These are phyloP conservation scores for Dione juno DNA, from an alignment of 2,888 invertebrate genomes.

Conservation along the genomic window DNA sequence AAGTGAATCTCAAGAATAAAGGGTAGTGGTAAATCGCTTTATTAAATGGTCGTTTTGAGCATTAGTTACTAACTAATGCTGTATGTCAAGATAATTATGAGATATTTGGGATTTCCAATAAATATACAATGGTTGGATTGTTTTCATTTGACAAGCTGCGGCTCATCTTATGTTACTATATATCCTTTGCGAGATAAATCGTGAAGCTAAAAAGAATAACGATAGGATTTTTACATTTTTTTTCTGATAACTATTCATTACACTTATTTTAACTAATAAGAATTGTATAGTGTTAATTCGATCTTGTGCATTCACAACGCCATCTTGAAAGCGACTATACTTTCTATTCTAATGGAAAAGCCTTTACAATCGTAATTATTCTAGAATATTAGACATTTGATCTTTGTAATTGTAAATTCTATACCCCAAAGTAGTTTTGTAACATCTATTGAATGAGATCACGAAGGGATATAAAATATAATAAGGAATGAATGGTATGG, in stretches of 20 bases:
- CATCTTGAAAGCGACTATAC: conserved; percentile 30
- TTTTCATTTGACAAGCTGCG: too few species aligned
- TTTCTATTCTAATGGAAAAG: conserved; percentile 42
- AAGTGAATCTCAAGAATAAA: conserved; percentile 61
- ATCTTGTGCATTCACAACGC: not conserved
- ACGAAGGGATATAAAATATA: conserved; percentile 7
- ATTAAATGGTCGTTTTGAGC: not conserved
- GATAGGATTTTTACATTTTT: too few species aligned
- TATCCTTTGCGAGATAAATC: too few species aligned
- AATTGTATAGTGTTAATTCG: not conserved
- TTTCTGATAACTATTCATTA: too few species aligned
- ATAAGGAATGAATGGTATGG: conserved; percentile 19
- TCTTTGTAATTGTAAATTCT: conserved; percentile 18
- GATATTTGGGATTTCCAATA: too few species aligned
- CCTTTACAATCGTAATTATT: conserved; percentile 18
- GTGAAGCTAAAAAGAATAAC: too few species aligned
- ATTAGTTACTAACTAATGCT: not conserved
- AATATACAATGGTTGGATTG: too few species aligned
- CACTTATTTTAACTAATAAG: not conserved
- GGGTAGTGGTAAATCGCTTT: not conserved
- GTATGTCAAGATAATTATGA: too few species aligned
- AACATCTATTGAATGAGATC: conserved; percentile 24
- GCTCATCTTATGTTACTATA: too few species aligned
- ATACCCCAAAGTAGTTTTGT: conserved; percentile 20
- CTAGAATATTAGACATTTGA: conserved; percentile 15